Conservation (phyloP, 2,888 invertebrate genomes). For the Thymelicus sylvestris region DNA sequence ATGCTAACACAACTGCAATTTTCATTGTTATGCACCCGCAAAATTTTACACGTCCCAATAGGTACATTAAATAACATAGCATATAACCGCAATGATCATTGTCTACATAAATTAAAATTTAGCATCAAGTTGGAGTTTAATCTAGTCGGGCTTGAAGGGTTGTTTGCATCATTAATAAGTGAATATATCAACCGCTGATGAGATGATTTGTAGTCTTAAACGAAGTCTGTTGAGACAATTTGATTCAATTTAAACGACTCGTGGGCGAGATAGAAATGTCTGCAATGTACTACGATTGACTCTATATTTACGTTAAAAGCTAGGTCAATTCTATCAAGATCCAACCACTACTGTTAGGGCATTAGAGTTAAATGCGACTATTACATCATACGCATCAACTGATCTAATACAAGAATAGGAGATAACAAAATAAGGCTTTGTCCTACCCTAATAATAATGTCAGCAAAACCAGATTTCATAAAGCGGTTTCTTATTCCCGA, state of each 20-base stretch:
- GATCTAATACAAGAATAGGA: no score
- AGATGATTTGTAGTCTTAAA: slow-evolving; percentile 49
- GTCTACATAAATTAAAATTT: no score
- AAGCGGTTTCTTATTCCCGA: no score
- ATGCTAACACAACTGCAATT: no score
- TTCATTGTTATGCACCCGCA: no score
- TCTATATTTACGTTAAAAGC: slow-evolving; percentile 49
- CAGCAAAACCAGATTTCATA: no score
- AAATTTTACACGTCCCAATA: no score
- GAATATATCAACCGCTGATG: slow-evolving; percentile 31
- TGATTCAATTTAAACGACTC: slow-evolving; percentile 67
- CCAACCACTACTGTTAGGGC: slow-evolving; percentile 14
- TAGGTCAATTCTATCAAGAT: slow-evolving; percentile 61
- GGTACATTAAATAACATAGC: no score
- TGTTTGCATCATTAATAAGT: slow-evolving; percentile 17
- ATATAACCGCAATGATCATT: no score
- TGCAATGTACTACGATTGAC: slow-evolving; percentile 52
- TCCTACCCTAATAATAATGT: no score
- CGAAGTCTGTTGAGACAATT: slow-evolving; percentile 68
- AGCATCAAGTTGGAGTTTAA: no score
- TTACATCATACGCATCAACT: slow-evolving; percentile 7
- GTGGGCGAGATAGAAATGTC: slow-evolving; percentile 60
- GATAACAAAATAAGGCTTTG: no score
- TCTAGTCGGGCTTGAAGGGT: neutral
- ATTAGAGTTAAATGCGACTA: slow-evolving; percentile 4